Percentiles rank a stretch among this genome's conserved stretches.
These are phyloP conservation scores for Elephantulus edwardii DNA, from an alignment of 2,113 vertebrate species.

Conservation along the genomic window DNA sequence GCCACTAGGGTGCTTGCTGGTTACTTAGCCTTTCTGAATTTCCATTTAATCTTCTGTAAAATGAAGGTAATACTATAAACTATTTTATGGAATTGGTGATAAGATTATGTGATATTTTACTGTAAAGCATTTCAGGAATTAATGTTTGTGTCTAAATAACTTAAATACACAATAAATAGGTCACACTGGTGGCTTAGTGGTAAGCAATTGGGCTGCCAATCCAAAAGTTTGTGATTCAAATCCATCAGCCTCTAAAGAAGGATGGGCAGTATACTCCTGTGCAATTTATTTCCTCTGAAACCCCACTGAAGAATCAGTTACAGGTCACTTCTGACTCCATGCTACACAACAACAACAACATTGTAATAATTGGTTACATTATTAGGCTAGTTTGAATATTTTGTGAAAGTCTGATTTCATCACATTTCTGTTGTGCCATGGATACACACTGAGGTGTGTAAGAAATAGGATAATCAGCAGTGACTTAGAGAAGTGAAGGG, in stretches of 20 bases:
- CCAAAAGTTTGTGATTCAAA: too few relatives aligned
- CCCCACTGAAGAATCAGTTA: too few relatives aligned
- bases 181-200: too few relatives aligned
- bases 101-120: conserved; percentile 6
- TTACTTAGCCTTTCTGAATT: background rate
- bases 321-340: too few relatives aligned
- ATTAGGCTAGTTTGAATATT: background rate
- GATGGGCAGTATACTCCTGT: too few relatives aligned
- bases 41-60: background rate
- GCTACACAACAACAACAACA: too few relatives aligned
- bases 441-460: background rate
- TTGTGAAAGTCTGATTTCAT: background rate
- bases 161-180: background rate
- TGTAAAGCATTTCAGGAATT: background rate
- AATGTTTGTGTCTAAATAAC: background rate
- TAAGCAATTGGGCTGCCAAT: too few relatives aligned
- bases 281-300: too few relatives aligned
- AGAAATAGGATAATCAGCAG: background rate
- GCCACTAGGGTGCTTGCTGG: background rate
- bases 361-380: background rate
- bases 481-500: background rate
- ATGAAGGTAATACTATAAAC: background rate
- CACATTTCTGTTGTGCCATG: background rate
- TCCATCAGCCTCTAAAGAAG: too few relatives aligned
- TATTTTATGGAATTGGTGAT: background rate